These are phyloP conservation scores for Dicyrtoma fusca DNA, from an alignment of 2,888 invertebrate species.

Conservation along the genomic window DNA sequence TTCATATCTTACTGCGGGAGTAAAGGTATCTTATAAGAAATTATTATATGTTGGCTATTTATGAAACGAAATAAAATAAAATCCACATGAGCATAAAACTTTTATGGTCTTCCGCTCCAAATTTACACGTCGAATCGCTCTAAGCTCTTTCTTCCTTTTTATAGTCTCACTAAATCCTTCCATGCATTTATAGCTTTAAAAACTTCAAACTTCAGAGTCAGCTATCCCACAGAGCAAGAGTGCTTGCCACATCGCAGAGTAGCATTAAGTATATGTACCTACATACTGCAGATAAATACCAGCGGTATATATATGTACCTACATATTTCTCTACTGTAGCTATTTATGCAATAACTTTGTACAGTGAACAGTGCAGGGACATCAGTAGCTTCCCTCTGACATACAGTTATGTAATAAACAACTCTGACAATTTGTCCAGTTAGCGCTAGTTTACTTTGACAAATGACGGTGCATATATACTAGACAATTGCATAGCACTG, in stretches of 20 bases:
- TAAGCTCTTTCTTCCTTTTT: slow-evolving; percentile 28
- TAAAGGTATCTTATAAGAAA: too few species aligned
- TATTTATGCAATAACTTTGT: neutral
- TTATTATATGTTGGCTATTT: slow-evolving; percentile 15
- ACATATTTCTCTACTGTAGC: neutral
- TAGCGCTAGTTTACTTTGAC: too few species aligned
- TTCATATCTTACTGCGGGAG: too few species aligned
- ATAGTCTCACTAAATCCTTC: slow-evolving; percentile 25
- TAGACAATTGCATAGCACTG: too few species aligned
- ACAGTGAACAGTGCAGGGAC: too few species aligned
- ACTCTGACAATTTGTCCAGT: neutral
- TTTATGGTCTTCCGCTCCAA: slow-evolving; percentile 32
- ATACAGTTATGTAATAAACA: slow-evolving; percentile 14
- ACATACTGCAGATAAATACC: too few species aligned
- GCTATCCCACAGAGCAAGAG: too few species aligned
- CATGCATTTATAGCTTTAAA: slow-evolving; percentile 6
- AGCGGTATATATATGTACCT: neutral
- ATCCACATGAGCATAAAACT: slow-evolving; percentile 30
- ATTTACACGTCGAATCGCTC: slow-evolving; percentile 25
- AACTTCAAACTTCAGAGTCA: neutral
- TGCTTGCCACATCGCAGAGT: too few species aligned
- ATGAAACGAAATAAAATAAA: slow-evolving; percentile 24
- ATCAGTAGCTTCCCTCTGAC: too few species aligned
- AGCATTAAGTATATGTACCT: too few species aligned
- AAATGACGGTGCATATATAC: too few species aligned